Evolutionary conservation across 2,113 vertebrate species (phyloP), one percentile per base, ranked within the genome.

Genomic region (Pungitius pungitius): DNA sequence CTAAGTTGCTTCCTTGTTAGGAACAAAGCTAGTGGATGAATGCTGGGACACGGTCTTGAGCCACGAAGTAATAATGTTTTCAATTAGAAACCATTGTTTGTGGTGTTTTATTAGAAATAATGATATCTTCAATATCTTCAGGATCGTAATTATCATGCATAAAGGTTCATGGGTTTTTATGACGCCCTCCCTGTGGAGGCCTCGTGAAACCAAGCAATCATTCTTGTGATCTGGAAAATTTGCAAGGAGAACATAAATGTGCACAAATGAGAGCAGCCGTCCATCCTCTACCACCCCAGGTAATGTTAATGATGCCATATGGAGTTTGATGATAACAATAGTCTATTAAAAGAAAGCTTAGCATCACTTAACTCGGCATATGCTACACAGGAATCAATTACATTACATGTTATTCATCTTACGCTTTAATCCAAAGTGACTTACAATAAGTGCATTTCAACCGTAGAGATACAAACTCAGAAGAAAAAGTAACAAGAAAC

Each of bases 1-100:
- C 57, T 51, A 65, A 75, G 24, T 26, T 72, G 45, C 74, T 59
- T 76, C 49, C 71, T 78, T 79, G 59, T 83, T 58, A 68, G 64
- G 62, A 66, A 52, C 49, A 52, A 52, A 22, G 22, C 49, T 6
- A 24, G 12, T 13, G 51, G 51, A 52, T 52, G n/a, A 52, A 52
- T 11, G 47, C 47, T n/a, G 47, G 20, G 9, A n/a, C 20, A 11
- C 20, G 7, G 45, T 24, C 49, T 11, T 52, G 51, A 52, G 42
- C 42, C 17, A 22, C 11, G 10, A 43, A 43, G 42, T n/a, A 5
- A 4, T 51, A 10, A 22, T 5, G 22, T 26, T 52, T 52, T 52
- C 51, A 52, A 52, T 24, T 26, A 52, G n/a, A 52, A 52, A 52
- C 22, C 11, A 52, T 13, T 24, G 49, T 24, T 52, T 24, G 5